Evolutionary conservation across 2,888 invertebrate genomes (phyloP).

Genomic region (Aphodius granarius): DNA sequence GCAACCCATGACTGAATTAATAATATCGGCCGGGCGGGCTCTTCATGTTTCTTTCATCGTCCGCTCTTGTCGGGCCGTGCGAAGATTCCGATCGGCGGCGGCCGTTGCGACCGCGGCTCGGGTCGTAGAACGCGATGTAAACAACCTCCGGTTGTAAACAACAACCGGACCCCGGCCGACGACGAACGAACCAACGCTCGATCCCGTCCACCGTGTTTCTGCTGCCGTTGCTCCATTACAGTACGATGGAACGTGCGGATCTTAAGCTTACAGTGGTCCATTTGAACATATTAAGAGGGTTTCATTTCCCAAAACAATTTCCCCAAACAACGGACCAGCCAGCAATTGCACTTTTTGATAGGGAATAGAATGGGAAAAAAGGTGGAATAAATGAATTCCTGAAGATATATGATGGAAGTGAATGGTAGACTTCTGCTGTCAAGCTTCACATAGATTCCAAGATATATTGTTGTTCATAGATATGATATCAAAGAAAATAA

Average conservation of each 20-base stretch:
- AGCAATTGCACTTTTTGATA: no score
- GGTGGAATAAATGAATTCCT: no score
- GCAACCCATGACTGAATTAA: neutral
- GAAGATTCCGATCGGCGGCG: constrained; percentile 30
- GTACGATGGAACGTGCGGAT: neutral
- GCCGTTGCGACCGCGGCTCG: constrained; percentile 26
- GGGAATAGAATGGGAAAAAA: no score
- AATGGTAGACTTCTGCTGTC: no score
- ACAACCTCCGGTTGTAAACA: constrained; percentile 1
- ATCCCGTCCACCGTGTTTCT: no score
- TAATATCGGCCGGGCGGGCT: neutral
- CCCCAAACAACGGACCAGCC: no score
- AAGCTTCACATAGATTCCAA: no score
- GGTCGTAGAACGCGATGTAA: constrained; percentile 1
- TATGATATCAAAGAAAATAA: no score
- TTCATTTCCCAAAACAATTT: neutral
- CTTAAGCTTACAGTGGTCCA: neutral
- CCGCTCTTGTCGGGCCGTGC: neutral
- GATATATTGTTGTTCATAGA: no score
- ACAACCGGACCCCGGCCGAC: no score
- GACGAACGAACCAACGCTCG: neutral
- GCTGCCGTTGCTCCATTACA: neutral
- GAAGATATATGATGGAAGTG: no score
- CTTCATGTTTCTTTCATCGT: neutral
- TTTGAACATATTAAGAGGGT: neutral